Conservation (phyloP, 2,797 vertebrate species). For the Micrastur ruficollis region DNA sequence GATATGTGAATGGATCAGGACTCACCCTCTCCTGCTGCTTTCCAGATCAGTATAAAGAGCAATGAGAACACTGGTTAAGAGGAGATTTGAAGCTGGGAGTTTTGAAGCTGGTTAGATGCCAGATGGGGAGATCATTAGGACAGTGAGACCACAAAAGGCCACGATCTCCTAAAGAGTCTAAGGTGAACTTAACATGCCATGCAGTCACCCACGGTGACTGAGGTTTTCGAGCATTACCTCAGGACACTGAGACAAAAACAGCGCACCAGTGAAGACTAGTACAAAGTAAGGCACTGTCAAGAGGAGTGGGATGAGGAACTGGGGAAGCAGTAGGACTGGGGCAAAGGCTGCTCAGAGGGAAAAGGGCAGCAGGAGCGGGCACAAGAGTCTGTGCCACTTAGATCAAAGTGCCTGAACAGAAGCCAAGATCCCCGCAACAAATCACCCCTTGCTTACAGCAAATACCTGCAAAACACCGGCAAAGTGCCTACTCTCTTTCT, state of each 20-base stretch:
- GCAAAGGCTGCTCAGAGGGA: background rate
- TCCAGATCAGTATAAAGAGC: background rate
- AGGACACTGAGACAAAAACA: background rate
- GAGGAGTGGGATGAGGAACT: background rate
- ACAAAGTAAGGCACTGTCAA: background rate
- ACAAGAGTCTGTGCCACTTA: background rate
- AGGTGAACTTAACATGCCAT: background rate
- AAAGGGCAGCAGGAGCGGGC: background rate
- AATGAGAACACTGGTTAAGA: background rate
- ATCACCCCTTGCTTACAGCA: background rate
- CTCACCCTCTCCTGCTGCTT: background rate
- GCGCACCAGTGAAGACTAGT: background rate
- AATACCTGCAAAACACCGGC: conserved; percentile 19
- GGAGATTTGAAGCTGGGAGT: background rate
- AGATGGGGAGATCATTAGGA: background rate
- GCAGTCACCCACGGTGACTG: background rate
- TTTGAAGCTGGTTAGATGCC: background rate
- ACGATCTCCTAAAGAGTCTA: background rate
- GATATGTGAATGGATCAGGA: background rate
- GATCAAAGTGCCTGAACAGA: background rate
- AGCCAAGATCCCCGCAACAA: background rate
- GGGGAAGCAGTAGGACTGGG: background rate
- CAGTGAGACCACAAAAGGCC: background rate
- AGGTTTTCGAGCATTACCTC: background rate
- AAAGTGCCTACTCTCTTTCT: background rate